Evolutionary conservation across 2,888 invertebrate genomes (phyloP).

Genomic region (Podabrus alpinus): DNA sequence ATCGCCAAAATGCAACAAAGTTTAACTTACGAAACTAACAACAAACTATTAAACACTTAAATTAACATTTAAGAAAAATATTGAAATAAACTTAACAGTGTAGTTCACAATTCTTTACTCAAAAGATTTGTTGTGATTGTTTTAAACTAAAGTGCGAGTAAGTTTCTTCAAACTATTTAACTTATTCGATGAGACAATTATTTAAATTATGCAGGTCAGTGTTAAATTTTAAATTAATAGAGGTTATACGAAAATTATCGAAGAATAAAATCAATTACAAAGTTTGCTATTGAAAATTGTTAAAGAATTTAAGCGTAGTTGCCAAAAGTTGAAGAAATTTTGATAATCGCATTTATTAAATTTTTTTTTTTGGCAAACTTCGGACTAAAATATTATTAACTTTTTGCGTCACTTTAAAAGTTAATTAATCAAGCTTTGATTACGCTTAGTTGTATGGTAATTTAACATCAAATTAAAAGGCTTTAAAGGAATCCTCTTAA

Average conservation of each 20-base stretch:
- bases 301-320: background rate
- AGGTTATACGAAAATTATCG: background rate
- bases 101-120: background rate
- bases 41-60: background rate
- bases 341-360: background rate
- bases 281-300: background rate
- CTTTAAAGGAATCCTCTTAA: background rate
- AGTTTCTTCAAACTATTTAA: background rate
- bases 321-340: background rate
- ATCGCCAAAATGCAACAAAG: constrained; percentile 11
- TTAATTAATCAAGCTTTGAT: background rate
- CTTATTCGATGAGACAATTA: background rate
- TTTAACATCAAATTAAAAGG: background rate
- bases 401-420: background rate
- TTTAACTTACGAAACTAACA: constrained; percentile 13
- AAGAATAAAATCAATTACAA: background rate
- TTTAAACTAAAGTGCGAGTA: background rate
- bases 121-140: background rate
- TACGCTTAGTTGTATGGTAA: background rate
- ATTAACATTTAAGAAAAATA: background rate
- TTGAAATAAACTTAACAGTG: background rate
- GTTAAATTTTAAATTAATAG: background rate
- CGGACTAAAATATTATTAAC: background rate
- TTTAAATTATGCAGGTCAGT: background rate
- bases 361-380: background rate